These are phyloP conservation scores for Lycia hirtaria DNA, from an alignment of 2,888 invertebrate species.

Conservation along the genomic window DNA sequence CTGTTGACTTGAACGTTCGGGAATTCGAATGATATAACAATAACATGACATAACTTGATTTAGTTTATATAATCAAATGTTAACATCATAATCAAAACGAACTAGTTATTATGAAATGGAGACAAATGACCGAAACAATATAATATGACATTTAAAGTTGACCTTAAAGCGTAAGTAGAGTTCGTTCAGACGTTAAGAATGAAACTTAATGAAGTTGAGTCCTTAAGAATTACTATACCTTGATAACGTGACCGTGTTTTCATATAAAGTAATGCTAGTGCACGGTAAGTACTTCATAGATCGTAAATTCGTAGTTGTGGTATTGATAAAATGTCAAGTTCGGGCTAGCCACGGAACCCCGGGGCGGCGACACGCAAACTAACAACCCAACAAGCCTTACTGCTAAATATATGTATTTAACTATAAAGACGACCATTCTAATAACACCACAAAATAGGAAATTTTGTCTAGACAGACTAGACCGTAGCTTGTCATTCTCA, in stretches of 20 bases:
- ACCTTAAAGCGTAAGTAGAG: constrained; percentile 4
- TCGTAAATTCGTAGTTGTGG: constrained; percentile 3
- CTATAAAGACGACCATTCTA: constrained; percentile 11
- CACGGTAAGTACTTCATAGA: background rate
- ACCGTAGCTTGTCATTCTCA: background rate
- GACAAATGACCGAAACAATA: constrained; percentile 9
- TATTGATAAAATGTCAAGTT: constrained; percentile 49
- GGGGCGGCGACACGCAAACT: constrained; percentile 34
- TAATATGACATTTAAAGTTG: constrained; percentile 15
- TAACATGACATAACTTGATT: constrained; percentile 10
- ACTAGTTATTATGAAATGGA: constrained; percentile 10
- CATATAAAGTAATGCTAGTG: background rate
- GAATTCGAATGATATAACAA: constrained; percentile 10
- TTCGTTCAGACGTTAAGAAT: constrained; percentile 1
- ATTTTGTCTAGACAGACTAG: background rate
- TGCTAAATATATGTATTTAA: constrained; percentile 38
- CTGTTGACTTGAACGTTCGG: background rate
- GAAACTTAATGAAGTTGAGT: background rate
- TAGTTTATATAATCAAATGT: constrained; percentile 14
- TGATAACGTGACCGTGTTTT: background rate
- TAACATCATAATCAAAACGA: constrained; percentile 4
- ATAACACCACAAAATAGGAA: background rate
- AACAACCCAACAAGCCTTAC: constrained; percentile 35
- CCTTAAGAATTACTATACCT: background rate
- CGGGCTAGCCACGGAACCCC: constrained; percentile 39